Base-by-base conservation (phyloP, 2,113 vertebrate genomes). In the Alethe castanea region DNA sequence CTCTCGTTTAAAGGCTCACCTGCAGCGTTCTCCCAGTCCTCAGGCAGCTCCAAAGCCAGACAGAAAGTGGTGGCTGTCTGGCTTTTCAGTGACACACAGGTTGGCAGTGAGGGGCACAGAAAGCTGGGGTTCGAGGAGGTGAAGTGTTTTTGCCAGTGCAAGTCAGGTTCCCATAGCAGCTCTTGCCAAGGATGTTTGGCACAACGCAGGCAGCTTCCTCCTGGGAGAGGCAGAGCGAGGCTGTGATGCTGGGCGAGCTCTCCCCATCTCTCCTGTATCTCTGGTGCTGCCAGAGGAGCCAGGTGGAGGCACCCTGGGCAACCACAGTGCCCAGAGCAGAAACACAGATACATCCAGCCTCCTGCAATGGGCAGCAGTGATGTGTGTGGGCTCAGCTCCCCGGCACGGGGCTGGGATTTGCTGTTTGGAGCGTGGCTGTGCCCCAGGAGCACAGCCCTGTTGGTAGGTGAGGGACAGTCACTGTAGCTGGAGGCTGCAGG, bases 291-390 rank as follows among this genome's bases (percentile, higher is more conserved):
- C 11, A 48, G 53, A 54, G 48, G 42, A 77, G 59, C 52, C 13
- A 7, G 44, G 12, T 9, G n/a, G 64, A 28, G 47, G 29, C 12
- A 50, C 2, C 12, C 47, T 5, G 47, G 45, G 36, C 2, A 4
- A 36, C 23, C 61, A 5, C 2, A 1, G 11, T 14, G 80, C 50
- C 79, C 26, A 0, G 5, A 2, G 29, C 77, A 26, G 66, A 26
- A 16, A 24, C 48, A 17, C 4, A 1, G 33, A 2, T 47, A 6
- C 60, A 1, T 14, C 45, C 7, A 0, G 0, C 11, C 45, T 57
- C 20, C 60, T 4, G 0, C 1, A 6, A 0, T 0, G 38, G 38
- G 67, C 69, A 33, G 64, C 69, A 22, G 72, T 1, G 33, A 6
- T 2, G 22, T 20, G 35, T 12, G 48, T 2, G 8, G 60, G 44